Conservation (phyloP, 2,797 vertebrate genomes). For the Phataginus tetradactyla region DNA sequence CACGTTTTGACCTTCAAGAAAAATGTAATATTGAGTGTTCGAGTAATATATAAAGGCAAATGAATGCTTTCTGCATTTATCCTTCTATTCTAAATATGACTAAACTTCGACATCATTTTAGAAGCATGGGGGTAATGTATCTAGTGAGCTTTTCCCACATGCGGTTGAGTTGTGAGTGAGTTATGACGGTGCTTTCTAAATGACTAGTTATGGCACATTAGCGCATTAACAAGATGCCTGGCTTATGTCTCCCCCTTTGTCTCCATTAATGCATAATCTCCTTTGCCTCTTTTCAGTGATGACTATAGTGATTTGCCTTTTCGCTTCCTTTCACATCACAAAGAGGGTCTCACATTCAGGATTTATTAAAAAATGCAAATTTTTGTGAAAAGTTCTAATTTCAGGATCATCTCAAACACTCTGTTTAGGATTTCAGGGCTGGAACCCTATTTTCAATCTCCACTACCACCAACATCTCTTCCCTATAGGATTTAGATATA, state of each 20-base stretch:
- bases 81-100: neutral
- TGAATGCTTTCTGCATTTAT: neutral
- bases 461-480: fast-evolving
- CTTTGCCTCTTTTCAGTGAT: neutral
- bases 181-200: neutral
- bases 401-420: neutral
- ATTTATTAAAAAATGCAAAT: neutral
- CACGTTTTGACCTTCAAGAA: neutral
- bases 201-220: neutral
- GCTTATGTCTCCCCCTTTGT: neutral
- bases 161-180: neutral
- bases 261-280: neutral
- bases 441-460: neutral
- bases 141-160: neutral
- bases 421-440: neutral
- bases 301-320: neutral
- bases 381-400: slow-evolving; percentile 14
- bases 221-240: neutral
- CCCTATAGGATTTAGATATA: neutral
- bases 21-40: neutral
- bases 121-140: neutral
- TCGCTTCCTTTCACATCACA: neutral
- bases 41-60: neutral
- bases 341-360: neutral
- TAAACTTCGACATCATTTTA: neutral